These are phyloP conservation scores for Stylophora pistillata DNA, from an alignment of 64 coral and sea anemone species.

Conservation along the genomic window DNA sequence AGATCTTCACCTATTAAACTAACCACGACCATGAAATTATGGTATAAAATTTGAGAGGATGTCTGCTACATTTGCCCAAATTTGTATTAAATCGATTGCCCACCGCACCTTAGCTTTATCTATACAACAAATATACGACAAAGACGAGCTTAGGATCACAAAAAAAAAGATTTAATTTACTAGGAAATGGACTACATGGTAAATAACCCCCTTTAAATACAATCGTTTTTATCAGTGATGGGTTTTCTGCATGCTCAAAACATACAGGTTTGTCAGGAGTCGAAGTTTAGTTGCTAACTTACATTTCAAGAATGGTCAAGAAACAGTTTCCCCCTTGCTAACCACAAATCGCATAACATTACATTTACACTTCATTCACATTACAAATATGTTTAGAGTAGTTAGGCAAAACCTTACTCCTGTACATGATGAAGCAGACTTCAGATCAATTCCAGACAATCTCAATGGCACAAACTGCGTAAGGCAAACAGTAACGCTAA, in stretches of 20 bases:
- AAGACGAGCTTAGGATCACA: not conserved
- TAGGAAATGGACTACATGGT: not conserved
- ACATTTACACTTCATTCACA: not conserved
- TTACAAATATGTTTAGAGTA: slow-evolving; percentile 10
- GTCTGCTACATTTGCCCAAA: not conserved
- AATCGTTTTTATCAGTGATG: not conserved
- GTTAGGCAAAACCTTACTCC: slow-evolving; percentile 21
- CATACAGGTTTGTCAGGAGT: not conserved
- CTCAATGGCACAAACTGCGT: not conserved
- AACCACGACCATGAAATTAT: too few species aligned
- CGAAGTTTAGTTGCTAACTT: not conserved
- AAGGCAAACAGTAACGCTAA: too few species aligned
- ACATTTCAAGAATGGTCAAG: not conserved
- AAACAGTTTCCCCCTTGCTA: not conserved
- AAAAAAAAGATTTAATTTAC: not conserved
- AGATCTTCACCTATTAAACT: too few species aligned
- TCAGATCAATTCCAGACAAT: not conserved
- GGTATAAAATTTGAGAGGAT: too few species aligned
- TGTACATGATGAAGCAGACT: slow-evolving; percentile 23
- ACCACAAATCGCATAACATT: not conserved
- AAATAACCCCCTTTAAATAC: not conserved
- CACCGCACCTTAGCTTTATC: not conserved
- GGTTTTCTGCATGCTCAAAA: not conserved
- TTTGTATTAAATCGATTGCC: not conserved
- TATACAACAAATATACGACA: not conserved